A percentile compares a stretch with the other conserved stretches of the same genome.
phyloP scores from a whole-genome alignment of 2,797 vertebrate species.

The Falco berigora region DNA sequence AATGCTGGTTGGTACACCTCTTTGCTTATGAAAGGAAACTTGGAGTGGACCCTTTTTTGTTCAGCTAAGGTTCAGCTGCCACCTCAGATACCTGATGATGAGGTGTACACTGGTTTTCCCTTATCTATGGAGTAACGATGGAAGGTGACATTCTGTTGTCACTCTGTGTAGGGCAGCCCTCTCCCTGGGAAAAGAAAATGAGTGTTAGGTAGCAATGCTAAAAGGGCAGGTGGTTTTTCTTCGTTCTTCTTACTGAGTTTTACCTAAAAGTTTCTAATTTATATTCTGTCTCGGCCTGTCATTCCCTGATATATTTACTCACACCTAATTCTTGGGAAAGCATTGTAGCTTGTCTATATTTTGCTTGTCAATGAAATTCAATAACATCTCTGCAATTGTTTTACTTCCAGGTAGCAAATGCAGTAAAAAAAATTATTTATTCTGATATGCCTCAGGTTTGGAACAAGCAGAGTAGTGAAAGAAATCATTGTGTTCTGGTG shows the following conservation, averaged over 20 bases:
- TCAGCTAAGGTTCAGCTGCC: background rate
- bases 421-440: background rate
- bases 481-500: rapidly evolving
- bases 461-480: background rate
- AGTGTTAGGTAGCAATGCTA: background rate
- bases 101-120: background rate
- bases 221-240: background rate
- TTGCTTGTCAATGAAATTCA: background rate
- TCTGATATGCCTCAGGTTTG: background rate
- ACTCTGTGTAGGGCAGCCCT: background rate
- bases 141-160: background rate
- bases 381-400: background rate
- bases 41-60: rapidly evolving
- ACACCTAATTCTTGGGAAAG: background rate
- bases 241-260: background rate
- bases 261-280: background rate
- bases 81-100: background rate
- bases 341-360: background rate
- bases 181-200: background rate
- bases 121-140: rapidly evolving
- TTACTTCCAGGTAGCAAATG: background rate
- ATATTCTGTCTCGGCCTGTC: background rate
- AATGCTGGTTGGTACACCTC: background rate
- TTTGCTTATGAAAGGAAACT: background rate
- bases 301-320: background rate